These are phyloP conservation scores for Enteromius anoplus DNA, from an alignment of 2,797 vertebrate species.

Conservation along the genomic window DNA sequence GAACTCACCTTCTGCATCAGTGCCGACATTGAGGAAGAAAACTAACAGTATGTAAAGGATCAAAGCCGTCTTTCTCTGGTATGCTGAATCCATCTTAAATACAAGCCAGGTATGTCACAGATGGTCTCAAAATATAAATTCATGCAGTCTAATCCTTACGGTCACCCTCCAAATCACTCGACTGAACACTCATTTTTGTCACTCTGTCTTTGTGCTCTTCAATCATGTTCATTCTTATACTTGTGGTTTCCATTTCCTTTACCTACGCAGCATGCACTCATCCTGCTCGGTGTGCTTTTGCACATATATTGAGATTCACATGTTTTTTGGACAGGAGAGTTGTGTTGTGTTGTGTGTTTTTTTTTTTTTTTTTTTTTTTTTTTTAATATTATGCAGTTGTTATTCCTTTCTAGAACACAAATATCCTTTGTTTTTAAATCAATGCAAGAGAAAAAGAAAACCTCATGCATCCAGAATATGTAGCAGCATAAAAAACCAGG, in stretches of 20 bases:
- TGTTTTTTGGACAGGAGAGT: not conserved
- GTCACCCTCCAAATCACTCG: not conserved
- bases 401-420: not conserved
- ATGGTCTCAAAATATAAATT: not conserved
- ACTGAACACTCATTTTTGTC: not conserved
- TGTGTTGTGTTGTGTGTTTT: not conserved
- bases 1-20: conserved; percentile 15
- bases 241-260: conserved; percentile 51
- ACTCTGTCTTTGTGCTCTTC: conserved; percentile 7
- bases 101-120: not conserved
- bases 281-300: conserved; percentile 28
- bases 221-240: not conserved
- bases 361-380: too few relatives aligned
- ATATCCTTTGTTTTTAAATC: not conserved
- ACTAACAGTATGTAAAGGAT: not conserved
- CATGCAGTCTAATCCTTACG: not conserved
- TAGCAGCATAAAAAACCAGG: not conserved
- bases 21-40: not conserved
- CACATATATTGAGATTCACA: not conserved
- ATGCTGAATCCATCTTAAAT: not conserved
- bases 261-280: conserved; percentile 12
- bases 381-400: not conserved
- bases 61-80: not conserved
- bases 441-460: not conserved
- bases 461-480: not conserved